A percentile compares a stretch with the other conserved stretches of the same genome.
These are phyloP conservation scores for Jordanella pulchra DNA, from an alignment of 2,797 vertebrate species.

Conservation along the genomic window DNA sequence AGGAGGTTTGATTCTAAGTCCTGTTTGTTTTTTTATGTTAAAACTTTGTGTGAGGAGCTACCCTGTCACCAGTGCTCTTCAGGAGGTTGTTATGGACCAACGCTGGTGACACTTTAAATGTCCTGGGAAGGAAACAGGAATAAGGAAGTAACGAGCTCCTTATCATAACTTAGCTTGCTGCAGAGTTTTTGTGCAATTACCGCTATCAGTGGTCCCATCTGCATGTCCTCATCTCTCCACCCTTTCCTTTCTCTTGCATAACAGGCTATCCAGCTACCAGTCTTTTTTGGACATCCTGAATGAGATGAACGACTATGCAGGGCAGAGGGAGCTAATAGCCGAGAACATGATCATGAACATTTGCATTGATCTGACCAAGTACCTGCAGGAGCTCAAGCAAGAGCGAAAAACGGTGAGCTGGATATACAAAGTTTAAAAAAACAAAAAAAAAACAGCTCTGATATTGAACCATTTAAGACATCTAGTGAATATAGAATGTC, in stretches of 20 bases:
- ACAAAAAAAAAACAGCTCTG: not conserved
- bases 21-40: not conserved
- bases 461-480: not conserved
- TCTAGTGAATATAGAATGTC: not conserved
- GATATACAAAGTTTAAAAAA: not conserved
- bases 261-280: constrained; percentile 87
- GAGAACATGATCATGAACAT: constrained; percentile 89
- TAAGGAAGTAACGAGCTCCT: constrained; percentile 54
- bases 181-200: constrained; percentile 32
- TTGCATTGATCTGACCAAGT: constrained; percentile 88
- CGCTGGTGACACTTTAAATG: constrained; percentile 47
- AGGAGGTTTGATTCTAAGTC: constrained; percentile 39
- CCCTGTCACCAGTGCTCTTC: not conserved
- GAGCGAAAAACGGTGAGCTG: constrained; percentile 87
- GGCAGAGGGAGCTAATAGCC: constrained; percentile 89
- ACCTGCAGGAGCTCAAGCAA: constrained; percentile 89
- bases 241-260: constrained; percentile 47
- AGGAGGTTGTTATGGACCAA: not conserved
- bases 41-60: not conserved
- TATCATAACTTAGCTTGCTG: constrained; percentile 34
- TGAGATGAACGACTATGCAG: constrained; percentile 90
- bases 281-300: constrained; percentile 87
- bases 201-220: constrained; percentile 53
- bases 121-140: constrained; percentile 52
- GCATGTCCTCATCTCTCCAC: constrained; percentile 38